Conservation (phyloP, 2,888 invertebrate genomes). For the Apocheima hispidaria region DNA sequence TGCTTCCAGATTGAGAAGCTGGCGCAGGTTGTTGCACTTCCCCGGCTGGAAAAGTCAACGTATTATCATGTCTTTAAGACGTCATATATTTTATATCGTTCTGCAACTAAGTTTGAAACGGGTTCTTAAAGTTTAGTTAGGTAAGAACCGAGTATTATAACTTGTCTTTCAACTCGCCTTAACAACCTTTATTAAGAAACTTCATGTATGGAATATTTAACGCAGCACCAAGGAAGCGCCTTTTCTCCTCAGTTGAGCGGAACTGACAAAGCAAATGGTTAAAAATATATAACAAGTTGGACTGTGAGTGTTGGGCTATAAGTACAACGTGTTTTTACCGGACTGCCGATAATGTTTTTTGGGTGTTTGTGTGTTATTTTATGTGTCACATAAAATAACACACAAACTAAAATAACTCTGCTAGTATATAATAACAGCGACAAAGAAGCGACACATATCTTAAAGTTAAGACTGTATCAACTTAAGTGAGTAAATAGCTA, state of each 20-base stretch:
- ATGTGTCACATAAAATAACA: no score
- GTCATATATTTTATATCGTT: neutral
- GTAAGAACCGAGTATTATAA: conserved; percentile 32
- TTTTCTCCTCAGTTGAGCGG: neutral
- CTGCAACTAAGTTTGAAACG: conserved; percentile 8
- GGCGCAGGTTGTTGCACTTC: no score
- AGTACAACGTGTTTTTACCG: no score
- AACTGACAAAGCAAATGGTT: conserved; percentile 4
- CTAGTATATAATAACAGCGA: no score
- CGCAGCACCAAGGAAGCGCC: conserved; percentile 21
- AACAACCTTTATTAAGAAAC: conserved; percentile 37
- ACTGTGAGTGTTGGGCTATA: neutral
- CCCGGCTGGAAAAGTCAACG: no score
- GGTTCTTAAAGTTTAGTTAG: conserved; percentile 37
- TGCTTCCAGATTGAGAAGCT: no score
- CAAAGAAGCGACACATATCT: no score
- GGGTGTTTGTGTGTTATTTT: no score
- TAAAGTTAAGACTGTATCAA: no score
- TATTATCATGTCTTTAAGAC: conserved; percentile 3
- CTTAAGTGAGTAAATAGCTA: no score
- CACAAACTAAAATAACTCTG: no score
- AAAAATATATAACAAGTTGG: neutral
- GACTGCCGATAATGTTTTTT: no score
- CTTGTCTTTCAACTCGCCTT: conserved; percentile 30
- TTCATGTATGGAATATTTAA: conserved; percentile 41